phyloP scores from a whole-genome alignment of 2,113 vertebrate species.

The Montifringilla adamsi region DNA sequence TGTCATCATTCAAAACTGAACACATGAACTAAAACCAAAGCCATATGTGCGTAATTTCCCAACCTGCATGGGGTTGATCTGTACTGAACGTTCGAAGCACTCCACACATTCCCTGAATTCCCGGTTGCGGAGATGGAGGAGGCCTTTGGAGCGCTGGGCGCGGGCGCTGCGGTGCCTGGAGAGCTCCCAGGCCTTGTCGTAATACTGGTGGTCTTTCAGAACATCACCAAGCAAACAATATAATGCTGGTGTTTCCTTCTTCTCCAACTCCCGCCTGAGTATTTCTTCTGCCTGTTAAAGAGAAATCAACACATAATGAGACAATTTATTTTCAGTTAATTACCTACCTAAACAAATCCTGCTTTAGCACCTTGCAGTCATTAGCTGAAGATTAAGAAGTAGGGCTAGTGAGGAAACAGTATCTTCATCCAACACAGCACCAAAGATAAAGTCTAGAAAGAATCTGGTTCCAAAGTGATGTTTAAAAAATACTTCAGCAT shows the following conservation, averaged over 20 bases:
- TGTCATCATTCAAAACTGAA: background rate
- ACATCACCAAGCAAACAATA: conserved; percentile 95
- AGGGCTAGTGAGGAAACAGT: background rate
- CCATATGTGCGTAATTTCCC: background rate
- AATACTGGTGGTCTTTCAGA: conserved; percentile 85
- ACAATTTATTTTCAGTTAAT: background rate
- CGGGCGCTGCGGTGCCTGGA: conserved; percentile 87
- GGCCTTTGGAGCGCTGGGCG: conserved; percentile 91
- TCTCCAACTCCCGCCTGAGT: conserved; percentile 86
- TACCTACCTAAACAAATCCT: background rate
- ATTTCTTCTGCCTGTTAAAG: conserved; percentile 88
- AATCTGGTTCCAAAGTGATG: background rate
- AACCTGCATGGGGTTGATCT: conserved; percentile 93
- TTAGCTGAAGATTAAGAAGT: background rate
- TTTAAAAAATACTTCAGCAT: background rate
- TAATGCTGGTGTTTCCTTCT: conserved; percentile 85
- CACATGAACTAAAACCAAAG: background rate
- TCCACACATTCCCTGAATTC: conserved; percentile 84
- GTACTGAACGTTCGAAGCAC: conserved; percentile 88
- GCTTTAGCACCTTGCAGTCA: background rate
- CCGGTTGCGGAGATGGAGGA: conserved; percentile 85
- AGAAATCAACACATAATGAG: background rate
- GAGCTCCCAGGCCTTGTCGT: conserved; percentile 92
- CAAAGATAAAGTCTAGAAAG: background rate
- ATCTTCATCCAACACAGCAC: background rate